Conservation (phyloP, 2,888 invertebrate genomes). For the Frankliniella intonsa region DNA sequence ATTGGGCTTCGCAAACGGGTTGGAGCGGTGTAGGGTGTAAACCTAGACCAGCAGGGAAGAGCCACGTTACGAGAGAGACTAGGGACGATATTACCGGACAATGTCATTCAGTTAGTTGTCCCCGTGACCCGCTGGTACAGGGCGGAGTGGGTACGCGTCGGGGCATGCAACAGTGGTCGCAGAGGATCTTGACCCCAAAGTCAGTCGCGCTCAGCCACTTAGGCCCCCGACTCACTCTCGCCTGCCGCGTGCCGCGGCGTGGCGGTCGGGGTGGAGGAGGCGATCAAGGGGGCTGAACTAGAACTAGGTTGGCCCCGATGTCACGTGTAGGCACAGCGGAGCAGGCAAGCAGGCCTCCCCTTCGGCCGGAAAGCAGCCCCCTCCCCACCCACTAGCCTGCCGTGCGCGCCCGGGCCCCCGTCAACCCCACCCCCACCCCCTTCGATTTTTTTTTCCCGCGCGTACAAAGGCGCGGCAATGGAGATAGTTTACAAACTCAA, state of each 20-base stretch:
- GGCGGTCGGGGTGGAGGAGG: neutral
- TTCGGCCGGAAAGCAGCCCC: neutral
- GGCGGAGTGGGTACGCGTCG: too few relatives aligned
- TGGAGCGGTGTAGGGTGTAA: too few relatives aligned
- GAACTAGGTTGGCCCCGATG: constrained; percentile 23
- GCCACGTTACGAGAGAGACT: too few relatives aligned
- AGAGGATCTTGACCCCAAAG: neutral
- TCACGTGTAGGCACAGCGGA: neutral
- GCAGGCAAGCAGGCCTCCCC: neutral
- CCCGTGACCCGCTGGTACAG: too few relatives aligned
- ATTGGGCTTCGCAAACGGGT: too few relatives aligned
- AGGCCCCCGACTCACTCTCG: neutral
- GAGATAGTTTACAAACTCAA: too few relatives aligned
- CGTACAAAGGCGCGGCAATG: too few relatives aligned
- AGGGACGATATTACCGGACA: too few relatives aligned
- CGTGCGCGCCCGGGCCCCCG: neutral
- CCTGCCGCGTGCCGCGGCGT: neutral
- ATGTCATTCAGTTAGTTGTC: too few relatives aligned
- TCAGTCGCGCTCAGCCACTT: neutral
- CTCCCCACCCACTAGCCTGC: neutral
- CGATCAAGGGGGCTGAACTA: neutral
- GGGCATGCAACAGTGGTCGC: neutral
- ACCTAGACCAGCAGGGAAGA: too few relatives aligned
- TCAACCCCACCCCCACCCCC: neutral
- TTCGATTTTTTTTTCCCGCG: neutral